Evolutionary conservation across 2,113 vertebrate species (phyloP).

Genomic region (Engystomops pustulosus): DNA sequence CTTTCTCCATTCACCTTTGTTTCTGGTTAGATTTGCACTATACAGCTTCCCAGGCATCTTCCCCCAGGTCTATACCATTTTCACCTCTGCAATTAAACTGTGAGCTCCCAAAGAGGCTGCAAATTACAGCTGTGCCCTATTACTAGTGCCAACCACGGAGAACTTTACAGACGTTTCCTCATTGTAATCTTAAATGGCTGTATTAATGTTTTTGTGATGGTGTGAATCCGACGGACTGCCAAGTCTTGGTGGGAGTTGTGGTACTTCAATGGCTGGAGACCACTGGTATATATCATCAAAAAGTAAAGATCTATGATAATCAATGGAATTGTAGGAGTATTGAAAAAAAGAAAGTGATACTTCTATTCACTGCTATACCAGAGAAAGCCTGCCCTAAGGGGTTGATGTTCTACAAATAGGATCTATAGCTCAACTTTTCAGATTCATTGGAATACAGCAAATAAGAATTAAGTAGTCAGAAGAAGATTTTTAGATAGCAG

Average conservation of each 20-base stretch:
- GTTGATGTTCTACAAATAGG: too few relatives aligned
- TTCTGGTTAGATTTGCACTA: background rate
- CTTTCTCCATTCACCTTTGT: constrained; percentile 32
- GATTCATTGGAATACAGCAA: too few relatives aligned
- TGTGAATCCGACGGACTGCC: background rate
- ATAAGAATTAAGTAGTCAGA: too few relatives aligned
- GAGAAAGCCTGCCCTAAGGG: too few relatives aligned
- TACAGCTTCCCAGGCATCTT: constrained; percentile 7
- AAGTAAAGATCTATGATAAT: background rate
- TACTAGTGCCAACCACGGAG: background rate
- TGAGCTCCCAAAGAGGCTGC: background rate
- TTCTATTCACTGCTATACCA: background rate
- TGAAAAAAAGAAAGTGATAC: background rate
- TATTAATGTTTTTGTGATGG: background rate
- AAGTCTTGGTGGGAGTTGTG: background rate
- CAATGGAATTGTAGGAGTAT: background rate
- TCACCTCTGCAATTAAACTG: constrained; percentile 28
- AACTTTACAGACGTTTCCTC: background rate
- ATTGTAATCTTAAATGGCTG: background rate
- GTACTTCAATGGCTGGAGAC: background rate
- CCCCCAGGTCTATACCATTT: background rate
- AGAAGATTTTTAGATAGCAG: too few relatives aligned
- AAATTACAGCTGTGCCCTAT: constrained; percentile 10
- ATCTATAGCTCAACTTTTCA: too few relatives aligned
- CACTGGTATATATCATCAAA: background rate